Base-by-base conservation (phyloP, 2,888 invertebrate species). In the Trachelus troglodyta region DNA sequence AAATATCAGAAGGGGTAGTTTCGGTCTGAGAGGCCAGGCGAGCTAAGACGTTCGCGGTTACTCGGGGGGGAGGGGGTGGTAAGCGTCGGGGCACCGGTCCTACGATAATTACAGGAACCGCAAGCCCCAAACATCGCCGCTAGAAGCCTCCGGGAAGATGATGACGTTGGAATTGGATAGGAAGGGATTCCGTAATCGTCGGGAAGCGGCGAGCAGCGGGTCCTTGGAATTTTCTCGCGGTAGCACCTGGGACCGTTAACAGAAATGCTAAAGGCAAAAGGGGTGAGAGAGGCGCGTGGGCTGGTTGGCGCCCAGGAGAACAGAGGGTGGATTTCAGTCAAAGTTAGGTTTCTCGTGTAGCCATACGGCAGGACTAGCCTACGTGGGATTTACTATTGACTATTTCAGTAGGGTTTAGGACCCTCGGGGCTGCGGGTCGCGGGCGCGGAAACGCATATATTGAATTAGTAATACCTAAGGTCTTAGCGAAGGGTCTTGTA, bases 341-440 rank as follows among this genome's bases (percentile, higher is more conserved):
- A 56, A 56, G 56, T 56, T 56, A 9, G 56, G 56, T 56, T 1
- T 56, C 56, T 9, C 23, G 2, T 23, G 23, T 56, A 23, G 15
- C 56, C 56, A 23, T 56, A 56, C 56, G 56, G 56, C 23, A 9
- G 56, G 56, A 56, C 56, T 23, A 56, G 6, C 23, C 56, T 56
- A 56, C 91, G 91, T 90, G 92, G 92, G 92, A 92, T 92, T 92
- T 92, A 92, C 92, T 92, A 92, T 92, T 92, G 93, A 92, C 93
- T 92, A 93, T 92, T 92, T 92, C 92, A 90, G 91, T 91, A 91
- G 92, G 92, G 92, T 92, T 92, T 74, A 40, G 56, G 56, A 56
- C 56, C 56, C 56, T 56, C 0, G 56, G 56, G 56, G 56, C 56
- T 23, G 56, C 56, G 56, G 56, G 56, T 56, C 37, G 69, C 33